Conservation (phyloP, 2,113 vertebrate genomes). For the Eleginops maclovinus region DNA sequence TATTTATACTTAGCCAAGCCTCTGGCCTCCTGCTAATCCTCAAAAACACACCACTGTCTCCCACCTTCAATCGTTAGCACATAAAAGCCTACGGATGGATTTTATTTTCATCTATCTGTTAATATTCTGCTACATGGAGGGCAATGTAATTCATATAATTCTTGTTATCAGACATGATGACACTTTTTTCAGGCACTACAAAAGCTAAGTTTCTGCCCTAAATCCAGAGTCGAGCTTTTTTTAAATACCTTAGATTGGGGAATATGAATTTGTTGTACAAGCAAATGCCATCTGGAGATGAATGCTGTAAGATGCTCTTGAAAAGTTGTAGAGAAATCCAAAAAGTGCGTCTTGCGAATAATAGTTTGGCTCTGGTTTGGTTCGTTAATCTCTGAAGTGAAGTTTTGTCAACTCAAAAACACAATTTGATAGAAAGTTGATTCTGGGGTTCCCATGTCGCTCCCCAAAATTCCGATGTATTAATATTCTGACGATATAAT, state of each 20-base stretch:
- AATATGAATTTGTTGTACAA: background rate
- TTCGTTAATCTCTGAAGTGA: background rate
- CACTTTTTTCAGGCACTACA: background rate
- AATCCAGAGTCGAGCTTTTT: background rate
- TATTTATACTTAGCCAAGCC: slow-evolving; percentile 11
- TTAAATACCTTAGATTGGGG: background rate
- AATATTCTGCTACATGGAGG: slow-evolving; percentile 9
- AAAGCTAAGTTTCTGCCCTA: background rate
- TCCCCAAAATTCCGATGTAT: background rate
- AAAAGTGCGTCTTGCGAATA: background rate
- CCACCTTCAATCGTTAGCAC: background rate
- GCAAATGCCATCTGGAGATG: background rate
- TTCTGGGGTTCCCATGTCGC: background rate
- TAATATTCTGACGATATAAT: background rate
- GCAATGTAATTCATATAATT: background rate
- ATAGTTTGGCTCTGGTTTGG: background rate
- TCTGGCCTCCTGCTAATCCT: slow-evolving; percentile 4
- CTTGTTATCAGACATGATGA: background rate
- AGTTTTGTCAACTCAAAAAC: background rate
- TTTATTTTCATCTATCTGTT: background rate
- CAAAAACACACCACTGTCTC: slow-evolving; percentile 13
- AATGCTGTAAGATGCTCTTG: background rate
- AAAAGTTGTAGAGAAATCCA: background rate
- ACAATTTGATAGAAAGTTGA: background rate
- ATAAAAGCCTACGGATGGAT: slow-evolving; percentile 12